Conservation (phyloP, 53 echinoderm and acorn worm species). For the Arbacia lixula region DNA sequence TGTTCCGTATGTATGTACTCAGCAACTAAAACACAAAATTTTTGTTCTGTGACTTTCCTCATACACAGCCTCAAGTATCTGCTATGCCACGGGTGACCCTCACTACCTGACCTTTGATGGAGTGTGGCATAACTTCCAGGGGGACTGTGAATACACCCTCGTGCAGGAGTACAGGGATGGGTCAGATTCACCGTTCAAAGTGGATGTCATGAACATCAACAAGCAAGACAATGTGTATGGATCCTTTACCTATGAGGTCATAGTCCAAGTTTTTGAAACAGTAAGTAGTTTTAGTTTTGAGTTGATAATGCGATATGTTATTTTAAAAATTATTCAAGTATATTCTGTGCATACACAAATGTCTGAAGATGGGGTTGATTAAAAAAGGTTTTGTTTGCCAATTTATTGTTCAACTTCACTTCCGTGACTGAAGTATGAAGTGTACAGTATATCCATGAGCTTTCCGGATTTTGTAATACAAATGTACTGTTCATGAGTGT, state of each 20-base stretch:
- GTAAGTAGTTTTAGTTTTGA: conserved; percentile 44
- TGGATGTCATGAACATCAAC: conserved; percentile 62
- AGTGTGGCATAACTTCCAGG: conserved; percentile 90
- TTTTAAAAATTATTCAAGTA: no score
- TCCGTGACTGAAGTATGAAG: no score
- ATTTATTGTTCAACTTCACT: no score
- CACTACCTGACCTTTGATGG: conserved; percentile 91
- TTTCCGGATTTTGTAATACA: no score
- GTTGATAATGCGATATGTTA: no score
- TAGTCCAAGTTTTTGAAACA: conserved; percentile 58
- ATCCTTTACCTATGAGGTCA: conserved; percentile 70
- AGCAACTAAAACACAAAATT: no score
- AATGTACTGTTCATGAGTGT: no score
- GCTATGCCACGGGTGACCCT: conserved; percentile 83
- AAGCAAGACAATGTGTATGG: conserved; percentile 58
- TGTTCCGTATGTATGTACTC: no score
- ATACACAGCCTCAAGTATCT: conserved; percentile 82
- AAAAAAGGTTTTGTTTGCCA: neutral
- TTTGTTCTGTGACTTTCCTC: no score
- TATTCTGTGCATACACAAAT: no score
- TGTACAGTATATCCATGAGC: no score
- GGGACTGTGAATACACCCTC: conserved; percentile 76
- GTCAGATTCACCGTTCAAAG: conserved; percentile 54
- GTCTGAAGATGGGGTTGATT: neutral
- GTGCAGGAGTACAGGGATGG: conserved; percentile 75